Conservation (phyloP, 2,113 vertebrate species). For the Scomber scombrus region DNA sequence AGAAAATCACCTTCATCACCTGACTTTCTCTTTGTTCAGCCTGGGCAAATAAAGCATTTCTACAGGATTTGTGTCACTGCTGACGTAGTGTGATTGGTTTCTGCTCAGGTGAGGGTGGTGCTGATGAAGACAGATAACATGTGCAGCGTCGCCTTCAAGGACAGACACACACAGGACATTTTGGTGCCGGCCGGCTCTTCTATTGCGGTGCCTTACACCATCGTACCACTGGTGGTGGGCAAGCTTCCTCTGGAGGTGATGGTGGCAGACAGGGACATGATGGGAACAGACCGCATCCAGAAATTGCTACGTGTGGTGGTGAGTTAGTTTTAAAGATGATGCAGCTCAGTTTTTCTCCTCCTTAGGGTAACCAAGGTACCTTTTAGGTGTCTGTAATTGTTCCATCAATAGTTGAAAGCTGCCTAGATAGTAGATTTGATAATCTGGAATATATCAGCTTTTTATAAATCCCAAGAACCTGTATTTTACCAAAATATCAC, state of each 20-base stretch:
- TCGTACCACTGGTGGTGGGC: conserved; percentile 82
- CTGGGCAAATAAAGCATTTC: too few relatives aligned
- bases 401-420: too few relatives aligned
- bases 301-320: conserved; percentile 84
- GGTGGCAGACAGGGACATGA: conserved; percentile 51
- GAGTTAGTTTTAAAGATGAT: conserved; percentile 34
- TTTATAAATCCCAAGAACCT: too few relatives aligned
- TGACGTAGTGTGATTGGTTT: background rate
- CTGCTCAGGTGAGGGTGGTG: conserved; percentile 82
- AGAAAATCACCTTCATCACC: background rate
- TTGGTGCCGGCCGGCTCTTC: conserved; percentile 68
- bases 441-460: too few relatives aligned
- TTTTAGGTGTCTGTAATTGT: too few relatives aligned
- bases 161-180: conserved; percentile 75
- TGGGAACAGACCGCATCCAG: conserved; percentile 77
- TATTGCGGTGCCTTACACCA: conserved; percentile 76
- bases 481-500: too few relatives aligned
- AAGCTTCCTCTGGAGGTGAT: conserved; percentile 82
- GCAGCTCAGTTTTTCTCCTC: too few relatives aligned
- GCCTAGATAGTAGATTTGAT: too few relatives aligned
- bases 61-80: too few relatives aligned
- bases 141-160: conserved; percentile 83
- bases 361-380: too few relatives aligned
- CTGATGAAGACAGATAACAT: conserved; percentile 82
- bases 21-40: background rate